Evolutionary conservation across 2,888 invertebrate species (phyloP).

Genomic region (Harpagoxenus sublaevis): DNA sequence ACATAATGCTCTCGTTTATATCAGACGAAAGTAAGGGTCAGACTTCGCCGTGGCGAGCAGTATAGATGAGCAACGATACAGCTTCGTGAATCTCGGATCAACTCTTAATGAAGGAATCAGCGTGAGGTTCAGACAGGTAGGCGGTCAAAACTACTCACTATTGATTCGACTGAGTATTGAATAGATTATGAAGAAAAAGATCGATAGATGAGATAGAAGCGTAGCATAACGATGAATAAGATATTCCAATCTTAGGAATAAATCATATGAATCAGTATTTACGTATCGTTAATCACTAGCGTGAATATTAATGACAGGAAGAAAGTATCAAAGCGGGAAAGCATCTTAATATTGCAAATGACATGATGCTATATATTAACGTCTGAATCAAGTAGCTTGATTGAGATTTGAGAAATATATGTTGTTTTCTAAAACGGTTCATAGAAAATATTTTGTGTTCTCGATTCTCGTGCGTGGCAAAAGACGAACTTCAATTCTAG

Average conservation of each 20-base stretch:
- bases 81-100: slow-evolving; percentile 33
- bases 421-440: neutral
- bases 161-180: slow-evolving; percentile 24
- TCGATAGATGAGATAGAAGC: neutral
- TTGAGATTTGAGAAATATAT: neutral
- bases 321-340: neutral
- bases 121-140: slow-evolving; percentile 1
- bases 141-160: slow-evolving; percentile 25
- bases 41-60: neutral
- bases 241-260: slow-evolving; percentile 3
- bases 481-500: neutral
- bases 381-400: neutral
- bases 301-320: slow-evolving; percentile 21
- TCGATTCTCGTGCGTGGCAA: neutral
- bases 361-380: neutral
- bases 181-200: slow-evolving; percentile 16
- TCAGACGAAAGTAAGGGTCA: slow-evolving; percentile 34
- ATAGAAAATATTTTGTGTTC: neutral
- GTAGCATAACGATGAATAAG: neutral
- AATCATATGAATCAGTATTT: neutral
- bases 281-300: slow-evolving; percentile 3
- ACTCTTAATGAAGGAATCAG: slow-evolving; percentile 31
- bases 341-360: slow-evolving; percentile 4
- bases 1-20: slow-evolving; percentile 80
- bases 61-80: slow-evolving; percentile 8